Evolutionary conservation across 2,888 invertebrate genomes (phyloP), one percentile per base, ranked within the genome.

Genomic region (Eudasyphora cyanicolor): DNA sequence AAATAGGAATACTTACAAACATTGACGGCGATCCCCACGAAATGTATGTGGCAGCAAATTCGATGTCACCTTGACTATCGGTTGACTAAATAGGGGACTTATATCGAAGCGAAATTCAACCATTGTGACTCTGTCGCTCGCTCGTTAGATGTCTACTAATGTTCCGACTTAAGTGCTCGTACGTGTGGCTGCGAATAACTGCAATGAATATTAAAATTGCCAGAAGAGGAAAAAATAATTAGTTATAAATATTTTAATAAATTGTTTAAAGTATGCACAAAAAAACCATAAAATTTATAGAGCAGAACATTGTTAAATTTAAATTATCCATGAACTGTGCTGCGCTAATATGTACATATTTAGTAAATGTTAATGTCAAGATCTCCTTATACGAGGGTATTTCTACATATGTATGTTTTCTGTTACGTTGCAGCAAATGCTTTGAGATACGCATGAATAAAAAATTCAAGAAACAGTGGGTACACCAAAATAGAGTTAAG

Each of bases 71-170:
- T 93, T 93, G 77, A 93, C 92, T 76, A 94, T 93, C 51, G 93
- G 92, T 78, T 92, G 89, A 77, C 92, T 92, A 88, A 94, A 93
- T 60, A 94, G 89, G 69, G 93, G 93, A 86, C 91, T 92, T 74
- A 94, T 90, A 88, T 93, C 92, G 89, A 94, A 94, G 86, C 93
- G 92, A 90, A 94, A 94, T 87, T 94, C 94, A 92, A 93, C 94
- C 90, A 91, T 92, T 82, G 74, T 86, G 71, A 6, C 21, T 21
- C 64, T 69, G 49, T n/a, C 60, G 17, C 42, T 38, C 21, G n/a
- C n/a, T n/a, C n/a, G n/a, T n/a, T n/a, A n/a, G n/a, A n/a, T n/a
- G n/a, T n/a, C n/a, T n/a, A n/a, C n/a, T n/a, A n/a, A 4, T 17
- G 4, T 21, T 42, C 21, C 12, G 24, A 1, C 45, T 80, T 77